Percentiles rank a stretch among this genome's conserved stretches.
Evolutionary conservation across 2,113 vertebrate species (phyloP).

Genomic region (Halichoerus grypus): DNA sequence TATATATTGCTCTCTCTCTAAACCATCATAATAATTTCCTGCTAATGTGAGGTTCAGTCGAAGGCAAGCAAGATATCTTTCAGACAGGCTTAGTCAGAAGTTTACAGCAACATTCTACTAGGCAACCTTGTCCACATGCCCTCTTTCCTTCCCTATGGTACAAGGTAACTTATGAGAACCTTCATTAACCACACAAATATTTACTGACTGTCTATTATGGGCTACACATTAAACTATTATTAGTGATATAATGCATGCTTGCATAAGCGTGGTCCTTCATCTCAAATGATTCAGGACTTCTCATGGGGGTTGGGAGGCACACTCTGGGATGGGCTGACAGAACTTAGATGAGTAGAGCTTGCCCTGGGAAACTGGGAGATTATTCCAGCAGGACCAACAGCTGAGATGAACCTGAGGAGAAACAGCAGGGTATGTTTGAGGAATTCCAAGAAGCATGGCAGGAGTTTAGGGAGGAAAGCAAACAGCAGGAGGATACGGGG

Average conservation of each 20-base stretch:
- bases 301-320: background rate
- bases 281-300: background rate
- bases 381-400: background rate
- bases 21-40: background rate
- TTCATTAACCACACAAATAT: background rate
- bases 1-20: background rate
- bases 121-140: background rate
- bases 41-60: background rate
- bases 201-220: background rate
- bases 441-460: background rate
- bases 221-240: background rate
- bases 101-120: background rate
- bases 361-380: background rate
- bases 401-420: background rate
- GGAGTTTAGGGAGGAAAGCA: background rate
- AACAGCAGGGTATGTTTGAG: background rate
- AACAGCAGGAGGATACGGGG: background rate
- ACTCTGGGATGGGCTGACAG: background rate
- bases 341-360: background rate
- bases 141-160: background rate
- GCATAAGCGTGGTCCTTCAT: background rate
- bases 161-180: background rate
- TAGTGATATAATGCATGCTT: background rate
- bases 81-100: background rate
- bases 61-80: background rate